phyloP scores from a whole-genome alignment of 2,888 invertebrate species.

The Noctua fimbriata region DNA sequence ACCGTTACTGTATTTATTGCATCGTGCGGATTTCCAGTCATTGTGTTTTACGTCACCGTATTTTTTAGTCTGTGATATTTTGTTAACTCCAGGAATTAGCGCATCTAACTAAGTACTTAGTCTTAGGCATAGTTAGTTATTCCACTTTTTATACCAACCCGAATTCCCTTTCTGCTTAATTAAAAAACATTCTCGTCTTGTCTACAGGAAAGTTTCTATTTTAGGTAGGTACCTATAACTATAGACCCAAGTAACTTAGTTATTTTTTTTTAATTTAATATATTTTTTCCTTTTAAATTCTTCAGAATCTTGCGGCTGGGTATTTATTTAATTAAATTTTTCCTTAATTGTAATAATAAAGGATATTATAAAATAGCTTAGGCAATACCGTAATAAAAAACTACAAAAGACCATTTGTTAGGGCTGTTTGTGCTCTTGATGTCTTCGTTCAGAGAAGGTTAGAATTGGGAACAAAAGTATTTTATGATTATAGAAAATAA shows the following conservation, averaged over 20 bases:
- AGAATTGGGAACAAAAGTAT: background rate
- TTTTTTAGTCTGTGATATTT: constrained; percentile 39
- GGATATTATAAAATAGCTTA: background rate
- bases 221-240: background rate
- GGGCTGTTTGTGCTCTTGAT: background rate
- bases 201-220: background rate
- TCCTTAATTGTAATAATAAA: background rate
- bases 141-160: background rate
- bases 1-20: constrained; percentile 7
- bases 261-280: background rate
- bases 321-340: background rate
- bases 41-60: constrained; percentile 36
- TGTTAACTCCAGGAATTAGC: constrained; percentile 13
- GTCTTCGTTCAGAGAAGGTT: background rate
- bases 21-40: constrained; percentile 28
- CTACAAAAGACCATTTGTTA: background rate
- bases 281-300: background rate
- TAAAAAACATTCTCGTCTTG: background rate
- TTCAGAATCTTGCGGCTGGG: background rate
- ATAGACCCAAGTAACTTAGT: background rate
- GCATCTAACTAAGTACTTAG: background rate
- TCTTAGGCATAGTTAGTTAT: background rate
- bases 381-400: background rate
- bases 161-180: background rate
- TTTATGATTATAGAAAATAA: background rate